Conservation (phyloP, 2,888 invertebrate species). For the Morpho achilles region DNA sequence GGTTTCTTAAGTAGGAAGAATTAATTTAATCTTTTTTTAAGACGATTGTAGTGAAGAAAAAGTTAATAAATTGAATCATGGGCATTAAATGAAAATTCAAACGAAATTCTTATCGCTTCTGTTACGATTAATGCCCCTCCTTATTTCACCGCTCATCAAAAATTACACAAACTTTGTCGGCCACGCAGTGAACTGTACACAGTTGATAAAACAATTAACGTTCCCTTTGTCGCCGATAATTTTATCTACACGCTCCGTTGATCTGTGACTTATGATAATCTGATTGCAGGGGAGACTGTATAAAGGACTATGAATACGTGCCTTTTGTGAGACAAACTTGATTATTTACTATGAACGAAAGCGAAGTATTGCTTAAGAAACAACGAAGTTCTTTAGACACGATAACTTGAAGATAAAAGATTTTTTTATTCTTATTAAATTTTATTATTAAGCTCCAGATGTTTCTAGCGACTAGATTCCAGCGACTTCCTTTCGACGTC, state of each 20-base stretch:
- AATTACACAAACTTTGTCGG: constrained; percentile 32
- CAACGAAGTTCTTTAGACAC: constrained; percentile 21
- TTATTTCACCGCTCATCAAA: constrained; percentile 8
- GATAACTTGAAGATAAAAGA: constrained; percentile 20
- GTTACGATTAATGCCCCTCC: no score
- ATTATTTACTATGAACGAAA: constrained; percentile 31
- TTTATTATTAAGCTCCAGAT: constrained; percentile 23
- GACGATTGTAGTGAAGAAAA: no score
- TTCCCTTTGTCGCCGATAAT: constrained; percentile 62
- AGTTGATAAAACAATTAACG: constrained; percentile 37
- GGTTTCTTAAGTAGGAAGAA: no score
- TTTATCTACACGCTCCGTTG: constrained; percentile 68
- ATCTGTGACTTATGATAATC: constrained; percentile 61
- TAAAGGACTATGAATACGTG: constrained; percentile 34
- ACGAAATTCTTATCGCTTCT: no score
- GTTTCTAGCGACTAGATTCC: constrained; percentile 14
- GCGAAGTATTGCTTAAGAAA: constrained; percentile 18
- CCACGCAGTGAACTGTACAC: constrained; percentile 30
- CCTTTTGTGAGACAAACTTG: constrained; percentile 28
- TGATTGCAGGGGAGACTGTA: constrained; percentile 40
- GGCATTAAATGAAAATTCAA: no score
- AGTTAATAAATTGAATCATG: no score
- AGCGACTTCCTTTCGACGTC: constrained; percentile 14
- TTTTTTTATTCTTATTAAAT: constrained; percentile 21
- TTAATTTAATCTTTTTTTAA: no score